A percentile compares a stretch with the other conserved stretches of the same genome.
Conservation (phyloP, 37 sponge, comb jelly and placozoan genomes). For the Tethya wilhelma region DNA sequence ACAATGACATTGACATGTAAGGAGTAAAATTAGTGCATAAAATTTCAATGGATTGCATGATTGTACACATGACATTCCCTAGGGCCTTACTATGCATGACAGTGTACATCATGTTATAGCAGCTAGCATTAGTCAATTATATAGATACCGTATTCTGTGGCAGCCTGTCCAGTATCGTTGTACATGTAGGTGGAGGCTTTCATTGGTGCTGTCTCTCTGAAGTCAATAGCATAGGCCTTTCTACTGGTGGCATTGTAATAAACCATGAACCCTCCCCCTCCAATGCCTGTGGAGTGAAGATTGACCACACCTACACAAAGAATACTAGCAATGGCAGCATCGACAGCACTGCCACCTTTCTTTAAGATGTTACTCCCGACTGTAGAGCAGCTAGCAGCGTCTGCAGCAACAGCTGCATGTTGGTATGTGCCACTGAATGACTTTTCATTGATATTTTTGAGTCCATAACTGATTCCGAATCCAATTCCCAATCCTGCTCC, state of each 20-base stretch:
- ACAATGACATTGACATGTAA: no score
- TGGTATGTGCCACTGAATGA: conserved; percentile 54
- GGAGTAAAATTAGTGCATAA: no score
- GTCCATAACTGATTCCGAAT: no score
- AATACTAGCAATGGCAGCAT: conserved; percentile 85
- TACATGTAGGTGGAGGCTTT: conserved; percentile 45
- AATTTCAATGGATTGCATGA: no score
- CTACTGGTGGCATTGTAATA: conserved; percentile 61
- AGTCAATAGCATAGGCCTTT: conserved; percentile 71
- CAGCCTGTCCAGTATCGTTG: conserved; percentile 3
- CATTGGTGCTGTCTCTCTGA: conserved; percentile 86
- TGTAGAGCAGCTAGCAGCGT: conserved; percentile 79
- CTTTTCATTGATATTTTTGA: no score
- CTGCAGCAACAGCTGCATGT: conserved; percentile 90
- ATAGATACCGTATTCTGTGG: not conserved
- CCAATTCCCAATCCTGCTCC: no score
- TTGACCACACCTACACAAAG: conserved; percentile 93
- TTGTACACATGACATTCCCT: no score
- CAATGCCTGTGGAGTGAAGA: conserved; percentile 91
- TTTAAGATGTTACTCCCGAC: conserved; percentile 72
- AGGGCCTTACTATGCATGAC: no score
- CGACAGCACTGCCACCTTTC: conserved; percentile 90
- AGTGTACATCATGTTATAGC: no score
- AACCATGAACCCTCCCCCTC: conserved; percentile 98
- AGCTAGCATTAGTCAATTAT: no score